Evolutionary conservation across 2,888 invertebrate species (phyloP), one percentile per base, ranked within the genome.

Genomic region (Dynastes tityus): DNA sequence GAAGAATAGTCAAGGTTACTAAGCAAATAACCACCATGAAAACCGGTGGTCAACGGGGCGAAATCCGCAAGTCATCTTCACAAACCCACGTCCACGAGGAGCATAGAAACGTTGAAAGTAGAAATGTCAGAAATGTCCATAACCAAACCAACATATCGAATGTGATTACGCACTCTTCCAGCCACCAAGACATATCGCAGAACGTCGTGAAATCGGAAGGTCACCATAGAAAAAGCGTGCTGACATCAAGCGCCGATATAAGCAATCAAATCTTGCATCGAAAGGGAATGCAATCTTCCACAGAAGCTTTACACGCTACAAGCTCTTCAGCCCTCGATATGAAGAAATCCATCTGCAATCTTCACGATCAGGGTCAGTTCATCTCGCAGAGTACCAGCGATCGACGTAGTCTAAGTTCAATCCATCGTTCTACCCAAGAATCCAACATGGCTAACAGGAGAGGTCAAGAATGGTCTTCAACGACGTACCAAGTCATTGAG

Each of bases 251-350:
- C 76, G 92, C 93, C n/a, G 93, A 95, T 83, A 92, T 95, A 2
- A 91, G 91, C 71, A 96, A 96, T 85, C 91, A 95, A 61, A 94
- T 96, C 64, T 90, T 96, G 51, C 95, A 96, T 87, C 92, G 96
- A 61, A 95, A 95, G 85, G 93, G 93, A 22, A 89, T 91, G 11
- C 90, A 92, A 1, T 91, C 93, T 0, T 92, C 93, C 0, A 92
- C 92, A n/a, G 95, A 95, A 88, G 93, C 94, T 1, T 89, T 94
- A 4, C 95, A 95, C 85, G 92, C 93, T 0, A 94, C 92, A 9
- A 93, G 93, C 83, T 92, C 94, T 0, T 92, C 94, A 0, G 95
- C 95, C 22, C 93, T 95, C 32, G 94, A 95, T 81, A 95, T 95
- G 88, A 91, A 95, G 73, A 95, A 95, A 87, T 96, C 95, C 79